phyloP scores from a whole-genome alignment of 2,113 vertebrate species.

The Erythrolamprus reginae region DNA sequence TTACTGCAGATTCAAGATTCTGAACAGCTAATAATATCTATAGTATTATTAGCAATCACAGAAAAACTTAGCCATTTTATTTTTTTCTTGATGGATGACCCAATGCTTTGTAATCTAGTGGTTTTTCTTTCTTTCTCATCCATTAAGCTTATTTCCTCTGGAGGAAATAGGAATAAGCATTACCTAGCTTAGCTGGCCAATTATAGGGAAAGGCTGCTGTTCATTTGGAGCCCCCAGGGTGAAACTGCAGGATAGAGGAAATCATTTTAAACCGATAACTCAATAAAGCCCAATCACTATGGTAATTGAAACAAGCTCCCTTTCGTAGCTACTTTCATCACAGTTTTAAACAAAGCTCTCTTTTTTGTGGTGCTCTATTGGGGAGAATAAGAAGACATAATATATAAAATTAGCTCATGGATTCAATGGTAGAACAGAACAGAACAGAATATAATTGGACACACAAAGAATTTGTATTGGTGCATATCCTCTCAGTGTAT shows the following conservation, averaged over 20 bases:
- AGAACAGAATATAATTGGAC: too few relatives aligned
- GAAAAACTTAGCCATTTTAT: constrained; percentile 26
- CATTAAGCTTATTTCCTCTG: constrained; percentile 63
- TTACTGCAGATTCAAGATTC: background rate
- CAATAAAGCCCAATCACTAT: constrained; percentile 49
- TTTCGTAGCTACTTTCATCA: constrained; percentile 34
- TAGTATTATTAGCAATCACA: background rate
- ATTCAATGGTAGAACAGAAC: background rate
- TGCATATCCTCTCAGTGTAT: too few relatives aligned
- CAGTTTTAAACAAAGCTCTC: constrained; percentile 1
- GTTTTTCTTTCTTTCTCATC: background rate
- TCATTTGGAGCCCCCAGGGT: constrained; percentile 55
- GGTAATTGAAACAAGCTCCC: constrained; percentile 33
- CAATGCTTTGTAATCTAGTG: constrained; percentile 44
- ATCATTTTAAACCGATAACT: constrained; percentile 53
- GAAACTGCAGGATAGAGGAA: constrained; percentile 58
- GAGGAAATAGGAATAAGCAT: constrained; percentile 56
- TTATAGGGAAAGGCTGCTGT: constrained; percentile 47
- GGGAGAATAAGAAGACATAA: constrained; percentile 16
- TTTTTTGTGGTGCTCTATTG: background rate
- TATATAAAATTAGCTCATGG: background rate
- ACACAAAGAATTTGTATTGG: too few relatives aligned
- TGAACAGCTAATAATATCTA: background rate
- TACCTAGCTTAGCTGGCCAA: constrained; percentile 50
- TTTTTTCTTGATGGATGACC: constrained; percentile 16